Conservation (phyloP, 2,113 vertebrate genomes). For the Engraulis encrasicolus region DNA sequence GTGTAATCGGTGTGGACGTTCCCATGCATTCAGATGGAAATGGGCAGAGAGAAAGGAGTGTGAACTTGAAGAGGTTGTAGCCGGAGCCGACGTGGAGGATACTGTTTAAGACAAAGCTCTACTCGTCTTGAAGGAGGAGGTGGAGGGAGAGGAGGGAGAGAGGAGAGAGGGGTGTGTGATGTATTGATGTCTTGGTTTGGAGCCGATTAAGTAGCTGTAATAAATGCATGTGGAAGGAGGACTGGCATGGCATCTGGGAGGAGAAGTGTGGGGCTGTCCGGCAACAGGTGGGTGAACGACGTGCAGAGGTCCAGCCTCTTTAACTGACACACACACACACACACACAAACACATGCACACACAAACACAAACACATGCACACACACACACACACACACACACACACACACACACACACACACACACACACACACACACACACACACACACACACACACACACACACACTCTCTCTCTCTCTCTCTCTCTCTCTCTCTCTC, state of each 20-base stretch:
- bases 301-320: slow-evolving; percentile 34
- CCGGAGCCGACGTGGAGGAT: background rate
- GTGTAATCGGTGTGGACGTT: slow-evolving; percentile 62
- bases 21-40: slow-evolving; percentile 79
- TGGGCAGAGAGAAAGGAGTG: slow-evolving; percentile 62
- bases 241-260: slow-evolving; percentile 53
- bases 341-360: no score
- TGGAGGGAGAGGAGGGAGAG: no score
- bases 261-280: slow-evolving; percentile 44
- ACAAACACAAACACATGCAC: no score
- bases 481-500: no score
- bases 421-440: no score
- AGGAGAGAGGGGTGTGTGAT: slow-evolving; percentile 16
- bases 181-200: slow-evolving; percentile 26
- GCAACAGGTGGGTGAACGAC: slow-evolving; percentile 69
- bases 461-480: no score
- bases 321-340: background rate
- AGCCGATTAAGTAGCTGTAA: no score
- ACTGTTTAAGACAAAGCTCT: slow-evolving; percentile 37
- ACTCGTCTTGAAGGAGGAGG: slow-evolving; percentile 48
- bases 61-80: slow-evolving; percentile 35
- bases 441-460: slow-evolving; percentile 4
- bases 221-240: no score
- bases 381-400: slow-evolving; percentile 1
- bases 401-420: background rate